Evolutionary conservation across 2,113 vertebrate genomes (phyloP), one percentile per base, ranked within the genome.

Genomic region (Chaenocephalus aceratus): DNA sequence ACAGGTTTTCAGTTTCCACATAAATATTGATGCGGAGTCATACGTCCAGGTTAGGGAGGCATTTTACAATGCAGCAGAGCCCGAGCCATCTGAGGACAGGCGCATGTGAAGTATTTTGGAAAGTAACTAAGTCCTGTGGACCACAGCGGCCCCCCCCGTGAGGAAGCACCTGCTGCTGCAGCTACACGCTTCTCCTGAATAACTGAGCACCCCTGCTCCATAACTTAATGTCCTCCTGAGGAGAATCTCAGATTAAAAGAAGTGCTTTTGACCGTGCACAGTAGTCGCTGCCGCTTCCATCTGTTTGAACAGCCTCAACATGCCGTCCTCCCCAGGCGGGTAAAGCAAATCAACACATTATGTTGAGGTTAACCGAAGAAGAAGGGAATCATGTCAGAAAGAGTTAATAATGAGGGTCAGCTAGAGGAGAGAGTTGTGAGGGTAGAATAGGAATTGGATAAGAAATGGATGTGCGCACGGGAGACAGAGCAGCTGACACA

Each of bases 21-120:
- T 80, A 53, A 53, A 79, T 85, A 82, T 89, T 75, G 48, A 68
- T 86, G 23, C 76, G 72, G 75, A 56, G 67, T 82, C 78, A 77
- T 1, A 46, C 60, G 48, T 72, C 49, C 41, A 41, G 30, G 12
- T 65, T 75, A 36, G 63, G 79, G 49, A 8, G 56, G 41, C 3
- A 46, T 77, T 79, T 74, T 69, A 58, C 80, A 57, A 11, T 75
- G 21, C 36, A 30, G 60, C 58, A 67, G 67, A 30, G 49, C 69
- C 30, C 6, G 48, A 81, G 71, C 41, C 56, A n/a, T 71, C 44
- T 71, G 36, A 83, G 72, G 61, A 83, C 83, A 68, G 23, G 62
- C 67, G 65, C 48, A 11, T 6, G 64, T 16, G 68, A 3, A 58
- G 63, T 53, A 18, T 71, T 73, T 77, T 45, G 68, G 45, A 75